Conservation (phyloP, 2,797 vertebrate genomes). For the Holocentrus rufus region DNA sequence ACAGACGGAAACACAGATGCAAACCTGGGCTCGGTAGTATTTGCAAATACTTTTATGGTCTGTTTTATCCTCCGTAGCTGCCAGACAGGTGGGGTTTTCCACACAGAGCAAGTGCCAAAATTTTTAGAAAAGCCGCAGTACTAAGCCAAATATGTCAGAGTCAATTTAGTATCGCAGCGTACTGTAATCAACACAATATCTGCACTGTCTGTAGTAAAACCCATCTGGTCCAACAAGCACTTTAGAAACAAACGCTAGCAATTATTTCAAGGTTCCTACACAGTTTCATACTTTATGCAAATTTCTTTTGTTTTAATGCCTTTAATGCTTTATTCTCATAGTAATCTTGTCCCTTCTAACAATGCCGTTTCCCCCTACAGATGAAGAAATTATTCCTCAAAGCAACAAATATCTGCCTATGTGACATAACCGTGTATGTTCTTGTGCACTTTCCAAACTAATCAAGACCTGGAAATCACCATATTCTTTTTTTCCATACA, state of each 20-base stretch:
- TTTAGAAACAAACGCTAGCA: conserved; percentile 46
- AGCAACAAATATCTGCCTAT: conserved; percentile 14
- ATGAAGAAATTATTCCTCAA: too few relatives aligned
- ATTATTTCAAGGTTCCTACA: conserved; percentile 12
- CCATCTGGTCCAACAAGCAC: conserved; percentile 14
- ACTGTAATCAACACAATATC: background rate
- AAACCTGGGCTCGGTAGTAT: conserved; percentile 53
- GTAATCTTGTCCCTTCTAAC: too few relatives aligned
- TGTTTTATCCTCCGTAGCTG: background rate
- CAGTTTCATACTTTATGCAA: background rate
- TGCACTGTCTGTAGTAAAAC: background rate
- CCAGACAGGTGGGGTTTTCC: conserved; percentile 8
- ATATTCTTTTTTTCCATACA: background rate
- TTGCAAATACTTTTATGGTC: background rate
- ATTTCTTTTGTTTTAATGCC: background rate
- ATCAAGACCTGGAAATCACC: too few relatives aligned
- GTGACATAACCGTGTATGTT: too few relatives aligned
- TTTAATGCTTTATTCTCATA: too few relatives aligned
- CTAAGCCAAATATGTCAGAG: background rate
- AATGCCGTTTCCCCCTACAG: too few relatives aligned
- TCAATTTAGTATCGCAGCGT: background rate
- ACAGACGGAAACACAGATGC: conserved; percentile 44
- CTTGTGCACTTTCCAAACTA: too few relatives aligned
- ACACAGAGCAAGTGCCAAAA: background rate
- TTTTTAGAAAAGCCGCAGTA: conserved; percentile 3